Evolutionary conservation across 2,113 vertebrate species (phyloP).

Genomic region (Martes martes): DNA sequence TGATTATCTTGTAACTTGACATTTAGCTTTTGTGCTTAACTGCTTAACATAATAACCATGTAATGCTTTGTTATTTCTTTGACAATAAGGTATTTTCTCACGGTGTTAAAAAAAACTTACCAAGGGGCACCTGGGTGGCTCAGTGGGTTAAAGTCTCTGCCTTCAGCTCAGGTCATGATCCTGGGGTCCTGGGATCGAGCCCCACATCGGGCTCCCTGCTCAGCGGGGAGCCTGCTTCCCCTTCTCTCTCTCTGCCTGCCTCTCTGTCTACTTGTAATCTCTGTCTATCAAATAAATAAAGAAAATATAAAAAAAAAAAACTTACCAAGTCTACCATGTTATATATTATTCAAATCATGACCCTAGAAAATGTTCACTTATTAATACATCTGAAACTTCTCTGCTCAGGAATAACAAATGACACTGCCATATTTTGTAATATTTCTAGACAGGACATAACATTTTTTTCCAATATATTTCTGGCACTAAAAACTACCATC

Average conservation of each 20-base stretch:
- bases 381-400: not conserved
- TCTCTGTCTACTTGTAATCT: no score
- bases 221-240: no score
- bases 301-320: not conserved
- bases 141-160: no score
- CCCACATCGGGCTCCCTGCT: no score
- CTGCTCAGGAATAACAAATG: not conserved
- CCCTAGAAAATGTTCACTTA: not conserved
- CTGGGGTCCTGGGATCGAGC: no score
- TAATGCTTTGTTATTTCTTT: not conserved
- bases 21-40: not conserved
- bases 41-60: not conserved
- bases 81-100: not conserved
- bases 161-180: no score
- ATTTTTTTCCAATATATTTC: not conserved
- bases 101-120: not conserved
- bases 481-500: not conserved
- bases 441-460: not conserved
- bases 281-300: no score
- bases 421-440: not conserved
- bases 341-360: not conserved
- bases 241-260: no score
- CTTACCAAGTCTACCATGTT: not conserved
- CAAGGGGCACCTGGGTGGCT: no score
- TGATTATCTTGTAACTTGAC: not conserved